Percentiles rank a stretch among this genome's conserved stretches.
Conservation (phyloP, 2,797 vertebrate genomes). For the Amblyraja radiata region DNA sequence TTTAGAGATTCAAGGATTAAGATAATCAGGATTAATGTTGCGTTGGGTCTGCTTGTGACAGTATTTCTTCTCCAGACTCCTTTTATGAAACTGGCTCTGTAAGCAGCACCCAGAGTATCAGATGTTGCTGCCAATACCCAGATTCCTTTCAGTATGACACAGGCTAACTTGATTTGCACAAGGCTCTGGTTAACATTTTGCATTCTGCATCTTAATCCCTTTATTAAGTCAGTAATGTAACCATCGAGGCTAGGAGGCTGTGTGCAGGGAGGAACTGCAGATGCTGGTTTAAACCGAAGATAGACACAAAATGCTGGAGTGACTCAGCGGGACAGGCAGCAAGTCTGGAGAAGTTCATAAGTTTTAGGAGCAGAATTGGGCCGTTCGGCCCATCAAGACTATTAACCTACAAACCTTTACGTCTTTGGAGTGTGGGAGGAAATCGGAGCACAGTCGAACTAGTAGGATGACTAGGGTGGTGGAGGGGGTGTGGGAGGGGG, state of each 20-base stretch:
- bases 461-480: too few relatives aligned
- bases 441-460: too few relatives aligned
- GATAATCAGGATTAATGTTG: slow-evolving; percentile 35
- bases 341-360: too few relatives aligned
- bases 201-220: slow-evolving; percentile 5
- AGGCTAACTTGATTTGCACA: slow-evolving; percentile 13
- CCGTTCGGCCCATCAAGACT: too few relatives aligned
- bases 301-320: too few relatives aligned
- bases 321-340: too few relatives aligned
- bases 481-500: too few relatives aligned
- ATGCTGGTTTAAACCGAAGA: too few relatives aligned
- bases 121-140: not conserved
- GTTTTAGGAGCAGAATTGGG: too few relatives aligned
- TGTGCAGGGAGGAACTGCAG: too few relatives aligned
- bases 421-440: too few relatives aligned
- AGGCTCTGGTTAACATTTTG: slow-evolving; percentile 22
- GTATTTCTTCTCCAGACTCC: not conserved
- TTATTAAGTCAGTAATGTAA: not conserved
- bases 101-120: not conserved
- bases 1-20: slow-evolving; percentile 19
- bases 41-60: not conserved
- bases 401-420: too few relatives aligned
- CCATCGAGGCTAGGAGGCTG: not conserved
- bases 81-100: not conserved
- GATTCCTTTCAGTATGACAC: slow-evolving; percentile 28